Percentiles rank a stretch among this genome's conserved stretches.
phyloP scores from a whole-genome alignment of 2,797 vertebrate genomes.

The Mormyrops attenuatus region DNA sequence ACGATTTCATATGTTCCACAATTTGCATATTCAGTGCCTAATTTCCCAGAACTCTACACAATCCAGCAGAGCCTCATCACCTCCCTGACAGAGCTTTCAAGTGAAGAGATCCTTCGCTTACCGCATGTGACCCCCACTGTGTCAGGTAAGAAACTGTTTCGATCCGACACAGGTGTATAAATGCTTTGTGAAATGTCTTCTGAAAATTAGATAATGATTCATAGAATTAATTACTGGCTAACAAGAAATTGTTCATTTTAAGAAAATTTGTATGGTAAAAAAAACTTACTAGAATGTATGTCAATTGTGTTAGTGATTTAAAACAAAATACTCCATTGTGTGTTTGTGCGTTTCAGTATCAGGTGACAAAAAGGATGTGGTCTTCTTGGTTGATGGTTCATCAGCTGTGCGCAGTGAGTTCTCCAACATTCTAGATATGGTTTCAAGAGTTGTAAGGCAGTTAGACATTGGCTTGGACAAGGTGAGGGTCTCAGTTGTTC shows the following conservation, averaged over 20 bases:
- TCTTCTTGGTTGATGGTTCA: constrained; percentile 89
- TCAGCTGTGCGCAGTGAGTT: constrained; percentile 67
- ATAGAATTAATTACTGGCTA: background rate
- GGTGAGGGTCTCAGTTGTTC: constrained; percentile 80
- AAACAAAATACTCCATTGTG: background rate
- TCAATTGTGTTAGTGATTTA: background rate
- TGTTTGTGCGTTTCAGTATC: constrained; percentile 6
- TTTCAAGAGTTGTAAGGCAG: constrained; percentile 70
- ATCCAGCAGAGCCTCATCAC: constrained; percentile 73
- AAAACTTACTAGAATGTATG: background rate
- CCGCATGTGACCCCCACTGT: constrained; percentile 50
- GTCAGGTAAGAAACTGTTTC: constrained; percentile 28
- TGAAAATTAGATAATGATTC: background rate
- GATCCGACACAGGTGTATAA: background rate
- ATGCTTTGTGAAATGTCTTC: background rate
- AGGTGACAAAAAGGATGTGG: constrained; percentile 75
- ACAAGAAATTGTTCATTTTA: background rate
- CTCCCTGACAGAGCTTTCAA: constrained; percentile 71
- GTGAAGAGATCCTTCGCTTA: constrained; percentile 62
- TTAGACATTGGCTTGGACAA: constrained; percentile 79
- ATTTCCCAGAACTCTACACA: constrained; percentile 76
- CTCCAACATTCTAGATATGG: constrained; percentile 67
- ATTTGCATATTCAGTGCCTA: constrained; percentile 72
- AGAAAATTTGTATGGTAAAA: background rate
- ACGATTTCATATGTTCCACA: constrained; percentile 74